Percentiles rank a stretch among this genome's conserved stretches.
These are phyloP conservation scores for Labrus mixtus DNA, from an alignment of 2,113 vertebrate species.

Conservation along the genomic window DNA sequence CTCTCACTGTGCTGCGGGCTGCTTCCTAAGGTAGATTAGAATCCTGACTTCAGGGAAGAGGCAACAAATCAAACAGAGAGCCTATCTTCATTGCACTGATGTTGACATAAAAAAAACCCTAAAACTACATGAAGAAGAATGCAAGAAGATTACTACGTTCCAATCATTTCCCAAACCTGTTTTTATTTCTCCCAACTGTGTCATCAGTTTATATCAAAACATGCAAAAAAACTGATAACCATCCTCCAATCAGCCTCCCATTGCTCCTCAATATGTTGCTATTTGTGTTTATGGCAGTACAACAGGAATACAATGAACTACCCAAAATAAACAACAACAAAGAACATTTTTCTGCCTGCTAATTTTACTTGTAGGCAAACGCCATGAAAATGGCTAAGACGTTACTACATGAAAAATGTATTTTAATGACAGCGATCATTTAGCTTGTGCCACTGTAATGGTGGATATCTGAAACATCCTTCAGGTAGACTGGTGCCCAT, in stretches of 20 bases:
- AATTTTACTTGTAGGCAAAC: slow-evolving; percentile 18
- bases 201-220: slow-evolving; percentile 67
- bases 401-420: slow-evolving; percentile 14
- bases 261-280: slow-evolving; percentile 42
- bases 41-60: slow-evolving; percentile 21
- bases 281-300: slow-evolving; percentile 27
- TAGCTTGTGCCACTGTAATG: slow-evolving; percentile 12
- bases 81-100: slow-evolving; percentile 49
- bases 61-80: slow-evolving; percentile 54
- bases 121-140: slow-evolving; percentile 61
- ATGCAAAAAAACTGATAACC: slow-evolving; percentile 53
- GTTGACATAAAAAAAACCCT: slow-evolving; percentile 66
- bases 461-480: slow-evolving; percentile 22
- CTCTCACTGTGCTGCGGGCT: slow-evolving; percentile 15
- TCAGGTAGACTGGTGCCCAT: slow-evolving; percentile 31
- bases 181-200: slow-evolving; percentile 65
- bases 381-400: slow-evolving; percentile 21
- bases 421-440: slow-evolving; percentile 40
- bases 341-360: not conserved
- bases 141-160: slow-evolving; percentile 57
- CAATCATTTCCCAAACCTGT: slow-evolving; percentile 58
- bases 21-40: slow-evolving; percentile 40
- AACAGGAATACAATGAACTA: slow-evolving; percentile 39
- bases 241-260: slow-evolving; percentile 62
- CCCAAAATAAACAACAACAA: slow-evolving; percentile 8